Percentiles rank a stretch among this genome's conserved stretches.
Conservation (phyloP, 2,888 invertebrate species). For the Rhingia campestris region DNA sequence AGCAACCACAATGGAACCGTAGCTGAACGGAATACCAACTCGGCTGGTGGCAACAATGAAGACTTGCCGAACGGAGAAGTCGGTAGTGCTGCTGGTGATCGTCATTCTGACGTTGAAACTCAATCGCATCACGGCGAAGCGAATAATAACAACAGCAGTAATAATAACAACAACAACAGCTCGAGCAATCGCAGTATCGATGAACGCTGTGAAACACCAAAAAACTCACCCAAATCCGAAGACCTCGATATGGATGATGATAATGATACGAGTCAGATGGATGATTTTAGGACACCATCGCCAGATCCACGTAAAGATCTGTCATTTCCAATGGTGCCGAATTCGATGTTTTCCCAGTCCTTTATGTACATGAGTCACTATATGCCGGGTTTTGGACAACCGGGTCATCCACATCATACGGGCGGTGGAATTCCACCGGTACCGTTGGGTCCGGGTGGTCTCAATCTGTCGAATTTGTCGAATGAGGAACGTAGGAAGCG, state of each 20-base stretch:
- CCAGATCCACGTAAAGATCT: conserved; percentile 84
- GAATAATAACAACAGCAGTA: conserved; percentile 76
- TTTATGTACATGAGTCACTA: conserved; percentile 97
- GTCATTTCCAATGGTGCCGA: conserved; percentile 92
- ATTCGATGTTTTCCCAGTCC: conserved; percentile 94
- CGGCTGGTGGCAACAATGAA: conserved; percentile 32
- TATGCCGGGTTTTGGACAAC: conserved; percentile 87
- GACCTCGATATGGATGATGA: conserved; percentile 81
- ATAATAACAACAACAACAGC: conserved; percentile 74
- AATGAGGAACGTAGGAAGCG: conserved; percentile 96
- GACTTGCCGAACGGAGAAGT: conserved; percentile 66
- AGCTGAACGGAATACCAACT: conserved; percentile 75
- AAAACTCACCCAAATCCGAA: conserved; percentile 77
- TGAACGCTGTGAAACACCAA: conserved; percentile 78
- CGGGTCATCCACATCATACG: conserved; percentile 81
- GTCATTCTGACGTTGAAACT: conserved; percentile 62
- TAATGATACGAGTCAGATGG: conserved; percentile 81
- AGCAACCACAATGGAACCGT: conserved; percentile 75
- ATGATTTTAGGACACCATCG: conserved; percentile 82
- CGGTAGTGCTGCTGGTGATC: conserved; percentile 52
- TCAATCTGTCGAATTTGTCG: conserved; percentile 86
- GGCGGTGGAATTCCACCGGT: conserved; percentile 83
- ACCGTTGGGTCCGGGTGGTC: conserved; percentile 83
- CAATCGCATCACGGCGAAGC: conserved; percentile 68
- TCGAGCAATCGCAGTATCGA: conserved; percentile 80